These are phyloP conservation scores for Dendrocincla fuliginosa DNA, from an alignment of 2,797 vertebrate genomes.

Conservation along the genomic window DNA sequence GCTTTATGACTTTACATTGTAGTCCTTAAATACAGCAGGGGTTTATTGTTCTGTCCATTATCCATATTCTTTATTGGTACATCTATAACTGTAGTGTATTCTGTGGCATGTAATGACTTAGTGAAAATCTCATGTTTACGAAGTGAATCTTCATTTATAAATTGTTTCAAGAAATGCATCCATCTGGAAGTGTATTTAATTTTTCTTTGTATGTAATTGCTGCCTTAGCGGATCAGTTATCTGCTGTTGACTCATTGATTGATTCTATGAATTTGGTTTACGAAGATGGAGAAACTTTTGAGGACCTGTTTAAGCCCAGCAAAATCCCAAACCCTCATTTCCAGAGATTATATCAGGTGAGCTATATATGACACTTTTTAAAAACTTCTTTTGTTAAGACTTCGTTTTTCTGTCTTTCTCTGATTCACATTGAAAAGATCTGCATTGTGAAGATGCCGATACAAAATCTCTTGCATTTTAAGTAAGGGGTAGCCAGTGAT, in stretches of 20 bases:
- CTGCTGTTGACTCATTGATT: constrained; percentile 88
- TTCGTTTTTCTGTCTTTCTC: background rate
- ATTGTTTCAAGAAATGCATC: background rate
- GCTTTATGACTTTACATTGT: background rate
- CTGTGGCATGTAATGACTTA: background rate
- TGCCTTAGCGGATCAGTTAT: constrained; percentile 84
- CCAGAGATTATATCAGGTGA: constrained; percentile 96
- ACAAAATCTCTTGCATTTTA: background rate
- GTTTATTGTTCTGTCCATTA: background rate
- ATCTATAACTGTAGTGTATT: background rate
- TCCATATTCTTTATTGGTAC: background rate
- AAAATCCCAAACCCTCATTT: constrained; percentile 92
- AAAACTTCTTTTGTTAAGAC: background rate
- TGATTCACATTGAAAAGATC: background rate
- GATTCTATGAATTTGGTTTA: constrained; percentile 92
- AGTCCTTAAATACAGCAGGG: constrained; percentile 27
- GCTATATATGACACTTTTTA: background rate
- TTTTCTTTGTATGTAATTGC: constrained; percentile 20
- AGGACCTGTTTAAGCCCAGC: constrained; percentile 87
- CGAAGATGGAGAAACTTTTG: constrained; percentile 74
- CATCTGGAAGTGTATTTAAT: constrained; percentile 3
- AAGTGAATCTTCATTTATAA: background rate
- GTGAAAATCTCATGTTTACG: background rate
- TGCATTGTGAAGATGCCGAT: background rate
- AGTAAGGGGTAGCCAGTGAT: background rate